These are phyloP conservation scores for Drosophila tripunctata DNA, from an alignment of 2,888 invertebrate species.

Conservation along the genomic window DNA sequence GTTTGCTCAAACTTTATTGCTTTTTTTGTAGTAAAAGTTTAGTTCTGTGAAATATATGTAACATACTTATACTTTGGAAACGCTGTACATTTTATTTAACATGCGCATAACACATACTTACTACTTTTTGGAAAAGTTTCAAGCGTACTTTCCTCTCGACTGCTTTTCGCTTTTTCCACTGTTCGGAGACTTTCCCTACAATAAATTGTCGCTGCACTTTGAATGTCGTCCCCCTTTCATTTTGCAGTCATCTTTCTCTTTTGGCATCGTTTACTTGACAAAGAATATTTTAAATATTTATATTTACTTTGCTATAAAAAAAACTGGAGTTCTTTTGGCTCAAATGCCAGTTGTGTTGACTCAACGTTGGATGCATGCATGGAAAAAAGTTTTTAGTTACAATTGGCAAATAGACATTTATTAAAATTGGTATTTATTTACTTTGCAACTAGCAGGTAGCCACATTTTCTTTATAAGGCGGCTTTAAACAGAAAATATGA, in stretches of 20 bases:
- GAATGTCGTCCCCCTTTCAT: not conserved
- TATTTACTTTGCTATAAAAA: conserved; percentile 6
- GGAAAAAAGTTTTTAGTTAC: too few relatives aligned
- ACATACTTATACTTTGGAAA: conserved; percentile 3
- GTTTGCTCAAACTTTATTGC: conserved; percentile 15
- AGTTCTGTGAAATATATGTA: conserved; percentile 13
- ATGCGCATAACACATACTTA: conserved; percentile 38
- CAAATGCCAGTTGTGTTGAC: not conserved
- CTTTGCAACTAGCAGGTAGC: too few relatives aligned
- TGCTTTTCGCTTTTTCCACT: conserved; percentile 18
- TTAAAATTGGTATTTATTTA: too few relatives aligned
- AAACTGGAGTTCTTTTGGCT: too few relatives aligned
- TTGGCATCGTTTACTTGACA: conserved; percentile 30
- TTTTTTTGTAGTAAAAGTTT: conserved; percentile 10
- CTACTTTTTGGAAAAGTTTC: conserved; percentile 31
- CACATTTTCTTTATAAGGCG: too few relatives aligned
- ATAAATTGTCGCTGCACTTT: conserved; percentile 32
- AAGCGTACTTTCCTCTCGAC: conserved; percentile 42
- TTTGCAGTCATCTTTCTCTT: conserved; percentile 3
- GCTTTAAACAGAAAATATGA: too few relatives aligned
- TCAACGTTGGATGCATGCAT: not conserved
- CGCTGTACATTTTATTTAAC: conserved; percentile 17
- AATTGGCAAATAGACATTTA: too few relatives aligned
- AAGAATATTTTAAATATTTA: conserved; percentile 23
- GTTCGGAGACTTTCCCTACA: conserved; percentile 27